Conservation (phyloP, 2,888 invertebrate genomes). For the Noctua fimbriata region DNA sequence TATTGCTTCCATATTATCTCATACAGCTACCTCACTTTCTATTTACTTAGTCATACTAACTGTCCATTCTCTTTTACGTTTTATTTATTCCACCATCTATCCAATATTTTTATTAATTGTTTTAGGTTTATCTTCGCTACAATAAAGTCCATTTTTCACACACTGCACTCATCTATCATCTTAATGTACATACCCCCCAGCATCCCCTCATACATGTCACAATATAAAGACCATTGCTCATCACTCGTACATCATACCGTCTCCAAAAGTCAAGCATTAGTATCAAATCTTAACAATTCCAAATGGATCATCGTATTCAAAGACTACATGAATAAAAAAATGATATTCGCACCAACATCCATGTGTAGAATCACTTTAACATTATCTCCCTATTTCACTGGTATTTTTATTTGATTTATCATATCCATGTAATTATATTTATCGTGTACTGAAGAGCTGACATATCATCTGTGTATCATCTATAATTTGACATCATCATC, state of each 20-base stretch:
- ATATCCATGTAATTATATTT: conserved; percentile 23
- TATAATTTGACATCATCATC: conserved; percentile 64
- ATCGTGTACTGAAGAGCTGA: conserved; percentile 29
- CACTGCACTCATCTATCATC: conserved; percentile 80
- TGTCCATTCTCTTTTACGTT: conserved; percentile 55
- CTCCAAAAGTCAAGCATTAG: conserved; percentile 73
- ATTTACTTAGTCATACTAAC: conserved; percentile 53
- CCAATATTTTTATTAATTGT: conserved; percentile 81
- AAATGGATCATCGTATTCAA: conserved; percentile 84
- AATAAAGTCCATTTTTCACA: conserved; percentile 80
- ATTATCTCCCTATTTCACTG: conserved; percentile 85
- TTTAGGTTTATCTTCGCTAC: conserved; percentile 89
- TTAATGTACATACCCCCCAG: conserved; percentile 78
- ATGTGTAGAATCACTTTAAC: conserved; percentile 86
- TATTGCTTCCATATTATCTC: conserved; percentile 62
- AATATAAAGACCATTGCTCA: conserved; percentile 77
- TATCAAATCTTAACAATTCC: conserved; percentile 73
- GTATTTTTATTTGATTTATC: conserved; percentile 80
- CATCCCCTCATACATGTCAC: conserved; percentile 76
- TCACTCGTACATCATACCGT: conserved; percentile 73
- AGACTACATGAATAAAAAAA: conserved; percentile 87
- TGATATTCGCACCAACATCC: conserved; percentile 86
- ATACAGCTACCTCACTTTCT: conserved; percentile 60
- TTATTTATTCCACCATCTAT: conserved; percentile 59
- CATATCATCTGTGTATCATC: conserved; percentile 61